Conservation (phyloP, 2,113 vertebrate species). For the Ophthalmolycus amberensis region DNA sequence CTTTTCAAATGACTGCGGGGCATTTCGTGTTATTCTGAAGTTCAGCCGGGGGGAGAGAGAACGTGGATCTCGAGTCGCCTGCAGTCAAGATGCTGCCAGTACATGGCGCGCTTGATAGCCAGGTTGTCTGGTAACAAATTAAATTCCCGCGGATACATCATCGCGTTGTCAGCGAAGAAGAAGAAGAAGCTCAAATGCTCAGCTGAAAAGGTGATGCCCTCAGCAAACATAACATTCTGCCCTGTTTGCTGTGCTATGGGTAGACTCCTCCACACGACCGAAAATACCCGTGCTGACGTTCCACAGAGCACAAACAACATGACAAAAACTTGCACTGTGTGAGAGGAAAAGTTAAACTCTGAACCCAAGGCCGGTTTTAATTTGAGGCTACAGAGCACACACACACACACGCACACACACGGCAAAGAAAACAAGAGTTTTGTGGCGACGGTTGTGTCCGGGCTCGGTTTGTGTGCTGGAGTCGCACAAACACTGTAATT, state of each 20-base stretch:
- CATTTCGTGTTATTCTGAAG: slow-evolving; percentile 31
- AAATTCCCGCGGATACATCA: slow-evolving; percentile 40
- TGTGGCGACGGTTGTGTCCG: slow-evolving; percentile 32
- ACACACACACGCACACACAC: slow-evolving; percentile 9
- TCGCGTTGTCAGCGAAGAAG: slow-evolving; percentile 47
- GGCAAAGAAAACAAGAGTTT: slow-evolving; percentile 34
- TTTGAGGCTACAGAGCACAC: slow-evolving; percentile 50
- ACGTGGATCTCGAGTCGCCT: slow-evolving; percentile 16
- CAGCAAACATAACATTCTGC: slow-evolving; percentile 58
- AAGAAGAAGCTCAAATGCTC: slow-evolving; percentile 3
- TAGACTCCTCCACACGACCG: slow-evolving; percentile 59
- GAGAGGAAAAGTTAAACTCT: slow-evolving; percentile 14
- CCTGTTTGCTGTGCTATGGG: slow-evolving; percentile 58
- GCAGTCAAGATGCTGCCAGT: slow-evolving; percentile 34
- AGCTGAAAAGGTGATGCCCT: slow-evolving; percentile 50
- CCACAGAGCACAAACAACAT: slow-evolving; percentile 56
- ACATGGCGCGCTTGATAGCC: neutral
- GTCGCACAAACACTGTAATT: slow-evolving; percentile 60
- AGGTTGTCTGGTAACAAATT: slow-evolving; percentile 32
- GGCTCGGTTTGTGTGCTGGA: slow-evolving; percentile 54
- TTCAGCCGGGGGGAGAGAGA: neutral
- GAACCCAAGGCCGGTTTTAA: slow-evolving; percentile 57
- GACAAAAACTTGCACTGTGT: slow-evolving; percentile 56
- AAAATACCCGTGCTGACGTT: slow-evolving; percentile 68
- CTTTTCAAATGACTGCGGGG: slow-evolving; percentile 29